A percentile compares a stretch with the other conserved stretches of the same genome.
These are phyloP conservation scores for Sphenopsis melanotis DNA, from an alignment of 2,797 vertebrate genomes.

Conservation along the genomic window DNA sequence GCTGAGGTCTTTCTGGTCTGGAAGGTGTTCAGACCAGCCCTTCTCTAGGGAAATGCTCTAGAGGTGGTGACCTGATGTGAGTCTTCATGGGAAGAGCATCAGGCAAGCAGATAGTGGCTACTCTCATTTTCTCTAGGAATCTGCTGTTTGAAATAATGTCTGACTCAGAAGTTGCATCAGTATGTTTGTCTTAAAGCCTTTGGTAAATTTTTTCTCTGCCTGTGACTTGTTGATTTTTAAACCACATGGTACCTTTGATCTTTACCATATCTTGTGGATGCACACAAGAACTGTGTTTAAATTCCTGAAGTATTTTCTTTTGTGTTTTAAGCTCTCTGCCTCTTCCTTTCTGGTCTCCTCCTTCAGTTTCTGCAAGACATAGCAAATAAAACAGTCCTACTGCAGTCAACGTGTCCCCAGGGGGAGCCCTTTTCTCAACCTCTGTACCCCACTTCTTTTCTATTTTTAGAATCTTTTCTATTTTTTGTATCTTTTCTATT, in stretches of 20 bases:
- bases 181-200: neutral
- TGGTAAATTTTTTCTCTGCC: neutral
- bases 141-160: neutral
- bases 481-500: neutral
- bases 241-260: neutral
- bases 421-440: neutral
- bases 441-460: neutral
- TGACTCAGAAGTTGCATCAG: neutral
- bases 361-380: neutral
- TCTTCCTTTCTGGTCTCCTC: neutral
- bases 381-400: neutral
- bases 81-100: neutral
- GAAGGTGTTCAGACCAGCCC: neutral
- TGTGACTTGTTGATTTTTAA: neutral
- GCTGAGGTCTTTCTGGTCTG: neutral
- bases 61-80: neutral
- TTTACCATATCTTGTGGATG: neutral
- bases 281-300: neutral
- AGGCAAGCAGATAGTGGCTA: neutral
- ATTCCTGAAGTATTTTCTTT: neutral
- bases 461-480: neutral
- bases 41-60: neutral
- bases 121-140: neutral
- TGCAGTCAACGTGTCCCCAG: rapidly evolving
- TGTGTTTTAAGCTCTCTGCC: neutral